A percentile compares a stretch with the other conserved stretches of the same genome.
phyloP scores from a whole-genome alignment of 2,113 vertebrate genomes.

The Mixornis gularis region DNA sequence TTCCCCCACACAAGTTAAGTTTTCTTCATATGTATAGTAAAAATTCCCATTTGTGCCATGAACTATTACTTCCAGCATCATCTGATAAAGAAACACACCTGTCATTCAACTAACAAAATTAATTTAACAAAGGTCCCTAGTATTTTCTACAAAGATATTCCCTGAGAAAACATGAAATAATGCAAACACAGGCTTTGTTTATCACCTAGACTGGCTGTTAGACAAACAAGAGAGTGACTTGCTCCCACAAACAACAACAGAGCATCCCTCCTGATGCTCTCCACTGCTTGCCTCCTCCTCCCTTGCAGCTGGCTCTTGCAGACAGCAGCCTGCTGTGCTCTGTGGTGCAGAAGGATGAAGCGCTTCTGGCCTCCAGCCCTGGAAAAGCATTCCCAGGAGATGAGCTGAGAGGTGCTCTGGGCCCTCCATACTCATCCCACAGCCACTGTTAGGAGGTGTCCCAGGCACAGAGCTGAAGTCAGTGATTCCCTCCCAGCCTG shows the following conservation, averaged over 20 bases:
- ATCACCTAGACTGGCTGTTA: neutral
- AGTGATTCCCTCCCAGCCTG: accelerated
- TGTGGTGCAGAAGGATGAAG: neutral
- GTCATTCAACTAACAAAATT: neutral
- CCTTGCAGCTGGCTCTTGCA: neutral
- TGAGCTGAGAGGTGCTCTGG: neutral
- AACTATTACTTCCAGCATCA: neutral
- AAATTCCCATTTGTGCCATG: neutral
- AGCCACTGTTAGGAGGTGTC: neutral
- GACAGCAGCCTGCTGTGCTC: neutral
- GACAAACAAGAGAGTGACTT: neutral
- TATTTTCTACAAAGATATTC: neutral
- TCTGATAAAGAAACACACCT: neutral
- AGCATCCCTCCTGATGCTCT: neutral
- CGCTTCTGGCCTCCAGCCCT: neutral
- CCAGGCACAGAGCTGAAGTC: neutral
- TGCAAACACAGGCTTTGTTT: neutral
- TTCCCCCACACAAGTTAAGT: accelerated
- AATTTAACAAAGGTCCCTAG: neutral
- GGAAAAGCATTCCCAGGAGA: neutral
- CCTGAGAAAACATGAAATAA: neutral
- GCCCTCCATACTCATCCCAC: neutral
- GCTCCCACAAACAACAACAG: accelerated
- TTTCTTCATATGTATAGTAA: neutral
- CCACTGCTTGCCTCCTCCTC: neutral